These are phyloP conservation scores for Liopterus haemorrhoidalis DNA, from an alignment of 2,888 invertebrate genomes.

Conservation along the genomic window DNA sequence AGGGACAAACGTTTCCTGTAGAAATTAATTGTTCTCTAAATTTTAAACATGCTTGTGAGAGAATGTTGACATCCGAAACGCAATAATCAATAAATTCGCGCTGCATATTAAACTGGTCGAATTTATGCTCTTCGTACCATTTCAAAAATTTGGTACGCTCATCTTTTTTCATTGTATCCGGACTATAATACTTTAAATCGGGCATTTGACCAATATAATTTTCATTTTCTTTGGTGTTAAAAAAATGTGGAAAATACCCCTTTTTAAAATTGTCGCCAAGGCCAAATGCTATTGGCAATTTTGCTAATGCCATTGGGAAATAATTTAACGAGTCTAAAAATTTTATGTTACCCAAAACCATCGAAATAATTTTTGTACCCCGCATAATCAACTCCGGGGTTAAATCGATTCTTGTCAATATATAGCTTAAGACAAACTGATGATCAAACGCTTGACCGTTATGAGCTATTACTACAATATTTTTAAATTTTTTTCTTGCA, in stretches of 20 bases:
- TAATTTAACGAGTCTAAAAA: constrained; percentile 34
- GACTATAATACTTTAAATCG: constrained; percentile 25
- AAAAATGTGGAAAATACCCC: constrained; percentile 31
- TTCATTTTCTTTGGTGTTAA: constrained; percentile 29
- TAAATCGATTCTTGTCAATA: constrained; percentile 15
- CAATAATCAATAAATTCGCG: constrained; percentile 32
- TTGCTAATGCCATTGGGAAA: constrained; percentile 28
- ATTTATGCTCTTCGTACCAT: constrained; percentile 29
- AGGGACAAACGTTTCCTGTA: constrained; percentile 31
- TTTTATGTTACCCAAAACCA: constrained; percentile 21
- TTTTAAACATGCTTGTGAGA: constrained; percentile 32
- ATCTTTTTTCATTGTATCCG: constrained; percentile 26
- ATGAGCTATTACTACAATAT: too few species aligned
- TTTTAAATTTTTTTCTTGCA: too few species aligned
- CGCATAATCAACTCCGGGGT: constrained; percentile 20
- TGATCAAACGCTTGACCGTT: too few species aligned
- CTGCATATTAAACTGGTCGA: constrained; percentile 32
- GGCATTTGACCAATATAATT: constrained; percentile 31
- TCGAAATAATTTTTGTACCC: constrained; percentile 24
- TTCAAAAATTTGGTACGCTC: constrained; percentile 24
- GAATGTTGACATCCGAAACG: constrained; percentile 31
- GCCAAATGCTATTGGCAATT: constrained; percentile 27
- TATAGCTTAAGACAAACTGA: constrained; percentile 22
- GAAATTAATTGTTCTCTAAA: constrained; percentile 31
- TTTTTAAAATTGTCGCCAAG: constrained; percentile 24